phyloP scores from a whole-genome alignment of 2,797 vertebrate species.

The Paratrypauchen microcephalus region DNA sequence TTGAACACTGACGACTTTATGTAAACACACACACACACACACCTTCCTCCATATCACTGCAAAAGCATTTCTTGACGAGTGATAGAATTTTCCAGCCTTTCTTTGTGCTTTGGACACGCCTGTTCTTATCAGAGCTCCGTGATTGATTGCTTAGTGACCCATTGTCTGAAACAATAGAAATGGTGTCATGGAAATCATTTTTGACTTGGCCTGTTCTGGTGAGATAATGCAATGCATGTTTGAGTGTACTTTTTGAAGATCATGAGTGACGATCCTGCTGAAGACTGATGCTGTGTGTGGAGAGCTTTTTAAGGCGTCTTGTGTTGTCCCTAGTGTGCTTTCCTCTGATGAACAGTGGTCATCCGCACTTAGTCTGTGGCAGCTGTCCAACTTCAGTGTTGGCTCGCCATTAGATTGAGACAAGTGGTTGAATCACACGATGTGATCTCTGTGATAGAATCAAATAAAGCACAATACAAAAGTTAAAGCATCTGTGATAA shows the following conservation, averaged over 20 bases:
- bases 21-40: conserved; percentile 28
- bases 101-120: conserved; percentile 40
- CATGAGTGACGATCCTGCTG: conserved; percentile 14
- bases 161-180: conserved; percentile 38
- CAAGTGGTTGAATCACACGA: conserved; percentile 13
- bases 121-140: conserved; percentile 30
- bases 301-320: conserved; percentile 28
- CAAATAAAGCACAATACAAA: conserved; percentile 1
- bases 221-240: conserved; percentile 53
- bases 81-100: conserved; percentile 38
- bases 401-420: conserved; percentile 19
- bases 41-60: conserved; percentile 39
- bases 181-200: conserved; percentile 25
- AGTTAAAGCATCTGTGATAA: background rate
- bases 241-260: conserved; percentile 8
- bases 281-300: conserved; percentile 29
- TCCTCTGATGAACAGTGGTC: conserved; percentile 33
- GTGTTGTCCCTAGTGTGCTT: conserved; percentile 29
- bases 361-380: conserved; percentile 33
- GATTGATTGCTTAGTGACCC: conserved; percentile 50
- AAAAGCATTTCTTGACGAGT: conserved; percentile 34
- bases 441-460: conserved; percentile 5
- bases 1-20: conserved; percentile 3
- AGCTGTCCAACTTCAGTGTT: conserved; percentile 31
- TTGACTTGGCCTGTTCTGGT: conserved; percentile 47